Percentiles rank a stretch among this genome's conserved stretches.
These are phyloP conservation scores for Atethmia centrago DNA, from an alignment of 2,888 invertebrate genomes.

Conservation along the genomic window DNA sequence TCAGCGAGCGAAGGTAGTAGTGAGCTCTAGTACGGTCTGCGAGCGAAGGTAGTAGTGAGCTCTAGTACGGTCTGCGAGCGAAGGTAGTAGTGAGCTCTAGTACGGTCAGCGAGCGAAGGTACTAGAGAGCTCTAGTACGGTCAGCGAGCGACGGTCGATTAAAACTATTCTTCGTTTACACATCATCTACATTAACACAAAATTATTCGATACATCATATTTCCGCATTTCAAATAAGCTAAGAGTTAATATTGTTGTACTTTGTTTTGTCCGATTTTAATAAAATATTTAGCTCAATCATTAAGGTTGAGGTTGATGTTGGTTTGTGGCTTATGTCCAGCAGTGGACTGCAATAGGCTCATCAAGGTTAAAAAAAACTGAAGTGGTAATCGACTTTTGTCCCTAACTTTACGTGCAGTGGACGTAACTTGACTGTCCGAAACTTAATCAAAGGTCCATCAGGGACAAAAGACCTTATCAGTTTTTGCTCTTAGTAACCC, in stretches of 20 bases:
- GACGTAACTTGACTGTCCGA: background rate
- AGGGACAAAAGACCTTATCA: background rate
- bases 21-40: no score
- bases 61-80: no score
- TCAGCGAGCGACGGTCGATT: no score
- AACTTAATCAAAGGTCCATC: background rate
- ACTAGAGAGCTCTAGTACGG: no score
- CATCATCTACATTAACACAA: background rate
- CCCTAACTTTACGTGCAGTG: background rate
- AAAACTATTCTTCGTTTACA: background rate
- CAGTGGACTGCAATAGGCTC: no score
- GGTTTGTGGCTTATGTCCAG: background rate
- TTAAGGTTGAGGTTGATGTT: background rate
- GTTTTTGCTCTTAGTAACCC: background rate
- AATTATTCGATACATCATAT: background rate
- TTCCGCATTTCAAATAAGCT: background rate
- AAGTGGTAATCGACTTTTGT: background rate
- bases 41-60: no score
- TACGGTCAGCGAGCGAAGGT: no score
- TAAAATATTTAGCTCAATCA: background rate
- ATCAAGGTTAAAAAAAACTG: no score
- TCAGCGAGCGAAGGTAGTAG: no score
- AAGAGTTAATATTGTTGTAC: no score
- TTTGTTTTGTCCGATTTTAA: background rate
- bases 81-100: no score